A percentile compares a stretch with the other conserved stretches of the same genome.
These are phyloP conservation scores for Conus betulinus DNA, from an alignment of 1,140 invertebrate species.

Conservation along the genomic window DNA sequence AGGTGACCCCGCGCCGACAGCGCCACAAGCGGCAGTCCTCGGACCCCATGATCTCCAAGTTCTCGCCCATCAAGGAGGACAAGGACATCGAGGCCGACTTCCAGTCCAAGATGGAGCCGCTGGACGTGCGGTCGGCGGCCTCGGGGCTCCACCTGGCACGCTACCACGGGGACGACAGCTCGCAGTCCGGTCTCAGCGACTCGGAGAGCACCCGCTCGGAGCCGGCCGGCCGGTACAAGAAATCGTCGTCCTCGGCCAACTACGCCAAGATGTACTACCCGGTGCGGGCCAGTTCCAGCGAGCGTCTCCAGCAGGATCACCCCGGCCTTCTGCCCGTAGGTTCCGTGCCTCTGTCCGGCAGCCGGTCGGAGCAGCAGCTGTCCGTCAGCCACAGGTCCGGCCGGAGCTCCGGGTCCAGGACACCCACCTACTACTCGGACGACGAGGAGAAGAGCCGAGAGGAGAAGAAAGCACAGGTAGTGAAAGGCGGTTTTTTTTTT, in stretches of 20 bases:
- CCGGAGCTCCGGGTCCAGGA: conserved; percentile 33
- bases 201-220: conserved; percentile 70
- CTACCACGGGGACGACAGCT: conserved; percentile 68
- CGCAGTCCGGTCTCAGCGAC: conserved; percentile 70
- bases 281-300: conserved; percentile 39
- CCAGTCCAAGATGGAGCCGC: conserved; percentile 50
- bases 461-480: conserved; percentile 78
- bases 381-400: conserved; percentile 31
- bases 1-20: conserved; percentile 69
- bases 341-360: conserved; percentile 49
- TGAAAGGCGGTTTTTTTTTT: neutral
- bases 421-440: conserved; percentile 55
- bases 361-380: conserved; percentile 53
- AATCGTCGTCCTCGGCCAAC: conserved; percentile 60
- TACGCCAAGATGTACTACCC: conserved; percentile 67
- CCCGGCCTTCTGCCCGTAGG: conserved; percentile 37
- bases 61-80: conserved; percentile 79
- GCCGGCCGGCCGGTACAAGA: conserved; percentile 58
- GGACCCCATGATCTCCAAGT: conserved; percentile 75
- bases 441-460: conserved; percentile 73
- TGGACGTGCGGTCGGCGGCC: conserved; percentile 25
- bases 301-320: conserved; percentile 42
- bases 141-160: conserved; percentile 37
- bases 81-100: conserved; percentile 77
- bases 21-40: conserved; percentile 73